These are phyloP conservation scores for Grantiella picta DNA, from an alignment of 2,113 vertebrate genomes.

Conservation along the genomic window DNA sequence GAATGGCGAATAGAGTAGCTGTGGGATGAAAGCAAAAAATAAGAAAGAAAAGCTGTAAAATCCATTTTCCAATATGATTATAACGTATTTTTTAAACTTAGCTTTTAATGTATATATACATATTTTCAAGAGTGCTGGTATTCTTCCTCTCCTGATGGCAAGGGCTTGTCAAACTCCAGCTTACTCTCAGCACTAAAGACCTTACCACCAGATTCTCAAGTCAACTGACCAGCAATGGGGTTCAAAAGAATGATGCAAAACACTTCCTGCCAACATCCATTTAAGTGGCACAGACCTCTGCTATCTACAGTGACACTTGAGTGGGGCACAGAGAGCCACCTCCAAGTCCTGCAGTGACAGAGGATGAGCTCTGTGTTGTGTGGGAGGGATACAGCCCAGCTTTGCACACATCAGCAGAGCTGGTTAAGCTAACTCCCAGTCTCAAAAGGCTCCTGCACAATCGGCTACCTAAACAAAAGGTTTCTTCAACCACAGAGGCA, in stretches of 20 bases:
- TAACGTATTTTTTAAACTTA: neutral
- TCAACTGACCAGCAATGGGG: neutral
- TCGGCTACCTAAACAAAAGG: neutral
- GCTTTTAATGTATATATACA: neutral
- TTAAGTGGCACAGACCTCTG: neutral
- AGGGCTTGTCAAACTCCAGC: neutral
- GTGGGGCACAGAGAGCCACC: neutral
- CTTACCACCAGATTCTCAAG: neutral
- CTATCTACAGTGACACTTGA: neutral
- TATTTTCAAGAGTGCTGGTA: neutral
- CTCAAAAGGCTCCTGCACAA: neutral
- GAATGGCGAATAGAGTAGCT: slow-evolving; percentile 95
- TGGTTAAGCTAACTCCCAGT: neutral
- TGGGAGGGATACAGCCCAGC: neutral
- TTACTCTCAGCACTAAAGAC: neutral
- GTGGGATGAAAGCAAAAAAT: slow-evolving; percentile 74
- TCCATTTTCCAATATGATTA: neutral
- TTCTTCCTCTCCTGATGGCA: neutral
- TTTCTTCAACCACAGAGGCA: neutral
- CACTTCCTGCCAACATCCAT: neutral
- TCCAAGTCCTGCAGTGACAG: fast-evolving
- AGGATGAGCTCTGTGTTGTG: fast-evolving
- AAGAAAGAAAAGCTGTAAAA: slow-evolving; percentile 42
- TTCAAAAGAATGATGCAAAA: neutral
- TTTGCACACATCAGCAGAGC: neutral